Evolutionary conservation across 92 coral and sea anemone species (phyloP), one percentile per base, ranked within the genome.

Genomic region (Anthopleura xanthogrammica): DNA sequence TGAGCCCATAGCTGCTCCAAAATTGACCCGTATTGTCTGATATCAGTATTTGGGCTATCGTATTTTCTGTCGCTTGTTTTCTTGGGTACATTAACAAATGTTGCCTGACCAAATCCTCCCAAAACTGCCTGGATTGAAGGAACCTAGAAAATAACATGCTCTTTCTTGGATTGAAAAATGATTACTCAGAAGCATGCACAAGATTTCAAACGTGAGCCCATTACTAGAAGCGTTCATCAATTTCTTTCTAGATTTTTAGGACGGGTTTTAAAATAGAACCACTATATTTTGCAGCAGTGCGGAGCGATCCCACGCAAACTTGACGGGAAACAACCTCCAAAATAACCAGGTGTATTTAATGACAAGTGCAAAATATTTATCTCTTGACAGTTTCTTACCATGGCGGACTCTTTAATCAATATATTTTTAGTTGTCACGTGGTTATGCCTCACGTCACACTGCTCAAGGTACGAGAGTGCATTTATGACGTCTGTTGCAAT

Each of bases 51-150:
- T 68, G 70, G 29, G 22, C 13, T 1, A 19, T n/a, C 13, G 22
- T 68, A 6, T 2, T 68, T 5, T 68, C 8, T 2, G 43, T 24
- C 42, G 42, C 36, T 68, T 23, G 74, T 68, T 68, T 68, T 68
- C 74, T 68, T 68, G 5, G 16, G 74, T 19, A 3, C 7, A 68
- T 68, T 36, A 29, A 68, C 19, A 12, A 68, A 36, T 3, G 74
- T 29, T 68, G 74, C 74, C 14, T 36, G 41, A 36, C 74, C 74
- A 68, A 68, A 68, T 68, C 74, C 74, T 29, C 74, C 74, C 74
- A 68, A 68, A 68, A 68, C 74, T 36, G 42, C 74, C 42, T 68
- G 1, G 10, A 68, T 3, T 68, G 74, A 36, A 4, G 41, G 74
- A 23, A 68, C 41, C 74, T 68, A 11, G 42, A 13, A 36, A 11